Conservation (phyloP, 2,888 invertebrate species). For the Ypsolopha sequella region DNA sequence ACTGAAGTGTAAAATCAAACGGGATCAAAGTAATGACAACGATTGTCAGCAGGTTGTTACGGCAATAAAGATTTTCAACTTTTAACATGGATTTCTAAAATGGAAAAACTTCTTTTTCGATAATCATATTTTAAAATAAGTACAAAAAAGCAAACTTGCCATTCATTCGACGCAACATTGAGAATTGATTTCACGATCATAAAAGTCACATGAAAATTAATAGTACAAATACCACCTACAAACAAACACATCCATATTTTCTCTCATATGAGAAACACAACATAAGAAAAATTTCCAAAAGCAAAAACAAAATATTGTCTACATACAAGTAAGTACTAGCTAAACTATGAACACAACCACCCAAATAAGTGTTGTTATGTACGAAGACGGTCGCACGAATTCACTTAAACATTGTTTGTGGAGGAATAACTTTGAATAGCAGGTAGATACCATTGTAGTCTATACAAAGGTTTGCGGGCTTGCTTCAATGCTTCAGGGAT, state of each 20-base stretch:
- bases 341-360: background rate
- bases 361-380: background rate
- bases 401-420: slow-evolving; percentile 24
- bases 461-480: background rate
- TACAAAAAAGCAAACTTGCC: too few relatives aligned
- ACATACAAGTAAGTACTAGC: too few relatives aligned
- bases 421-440: slow-evolving; percentile 22
- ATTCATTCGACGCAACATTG: too few relatives aligned
- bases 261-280: too few relatives aligned
- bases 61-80: slow-evolving; percentile 1
- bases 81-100: background rate
- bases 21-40: slow-evolving; percentile 24
- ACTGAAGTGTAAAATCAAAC: slow-evolving; percentile 20
- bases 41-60: background rate
- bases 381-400: slow-evolving; percentile 10
- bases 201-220: too few relatives aligned
- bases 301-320: too few relatives aligned
- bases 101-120: background rate
- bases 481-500: background rate
- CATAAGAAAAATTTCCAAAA: too few relatives aligned
- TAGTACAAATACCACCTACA: too few relatives aligned
- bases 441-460: slow-evolving; percentile 40
- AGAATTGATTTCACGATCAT: too few relatives aligned
- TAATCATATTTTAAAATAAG: too few relatives aligned
- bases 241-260: too few relatives aligned